Conservation (phyloP, 2,888 invertebrate species). For the Mystacides longicornis region DNA sequence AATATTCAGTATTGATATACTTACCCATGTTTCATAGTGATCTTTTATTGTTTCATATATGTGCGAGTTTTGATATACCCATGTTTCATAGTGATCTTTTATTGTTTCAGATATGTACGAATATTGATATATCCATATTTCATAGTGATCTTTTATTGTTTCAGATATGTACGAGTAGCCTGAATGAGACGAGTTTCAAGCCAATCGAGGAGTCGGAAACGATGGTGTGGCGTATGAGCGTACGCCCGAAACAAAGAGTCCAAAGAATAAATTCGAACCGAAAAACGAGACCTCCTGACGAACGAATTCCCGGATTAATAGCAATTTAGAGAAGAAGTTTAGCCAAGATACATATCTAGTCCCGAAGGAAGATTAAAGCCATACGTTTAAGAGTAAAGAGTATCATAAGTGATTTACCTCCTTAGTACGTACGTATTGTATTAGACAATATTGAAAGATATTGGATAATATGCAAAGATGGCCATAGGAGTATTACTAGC, state of each 20-base stretch:
- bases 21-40: too few species aligned
- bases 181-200: not conserved
- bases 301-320: too few species aligned
- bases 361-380: not conserved
- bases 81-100: too few species aligned
- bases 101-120: too few species aligned
- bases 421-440: not conserved
- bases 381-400: not conserved
- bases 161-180: not conserved
- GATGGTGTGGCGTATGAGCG: constrained; percentile 13
- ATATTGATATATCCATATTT: too few species aligned
- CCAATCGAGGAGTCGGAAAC: constrained; percentile 6
- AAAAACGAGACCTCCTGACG: constrained; percentile 16
- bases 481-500: constrained; percentile 67
- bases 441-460: not conserved
- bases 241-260: constrained; percentile 11
- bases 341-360: not conserved
- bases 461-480: constrained; percentile 44
- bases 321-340: not conserved
- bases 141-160: not conserved
- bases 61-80: too few species aligned
- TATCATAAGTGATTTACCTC: not conserved
- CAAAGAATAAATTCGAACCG: constrained; percentile 9
- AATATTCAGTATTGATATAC: too few species aligned
- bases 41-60: too few species aligned